Conservation (phyloP, 2,888 invertebrate genomes). For the Teinopalpus imperialis region DNA sequence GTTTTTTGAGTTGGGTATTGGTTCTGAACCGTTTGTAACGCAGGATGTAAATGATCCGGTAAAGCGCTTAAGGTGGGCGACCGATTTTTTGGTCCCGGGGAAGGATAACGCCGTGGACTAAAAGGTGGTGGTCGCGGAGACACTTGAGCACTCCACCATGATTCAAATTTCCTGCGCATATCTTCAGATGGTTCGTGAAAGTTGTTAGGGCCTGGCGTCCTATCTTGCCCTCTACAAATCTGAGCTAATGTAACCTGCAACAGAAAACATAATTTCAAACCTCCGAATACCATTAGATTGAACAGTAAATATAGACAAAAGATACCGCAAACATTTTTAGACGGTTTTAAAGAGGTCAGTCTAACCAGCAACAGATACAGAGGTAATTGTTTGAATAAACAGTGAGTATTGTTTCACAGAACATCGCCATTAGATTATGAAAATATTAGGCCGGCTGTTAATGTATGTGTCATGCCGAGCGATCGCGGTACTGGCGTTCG, state of each 20-base stretch:
- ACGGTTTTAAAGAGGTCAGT: constrained; percentile 77
- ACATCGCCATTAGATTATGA: constrained; percentile 82
- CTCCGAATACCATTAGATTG: constrained; percentile 39
- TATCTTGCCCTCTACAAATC: constrained; percentile 89
- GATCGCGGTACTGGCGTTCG: constrained; percentile 55
- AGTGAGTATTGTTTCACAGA: constrained; percentile 77
- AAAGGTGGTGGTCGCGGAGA: constrained; percentile 82
- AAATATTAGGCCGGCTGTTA: constrained; percentile 80
- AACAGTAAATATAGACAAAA: constrained; percentile 48
- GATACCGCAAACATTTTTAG: constrained; percentile 71
- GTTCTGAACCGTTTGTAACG: constrained; percentile 88
- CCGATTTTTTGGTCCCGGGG: constrained; percentile 77
- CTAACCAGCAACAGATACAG: constrained; percentile 75
- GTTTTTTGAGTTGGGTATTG: constrained; percentile 93
- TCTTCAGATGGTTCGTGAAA: constrained; percentile 91
- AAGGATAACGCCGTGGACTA: constrained; percentile 74
- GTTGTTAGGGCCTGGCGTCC: constrained; percentile 84
- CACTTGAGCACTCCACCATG: constrained; percentile 92
- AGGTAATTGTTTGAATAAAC: constrained; percentile 76
- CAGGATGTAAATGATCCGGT: constrained; percentile 86
- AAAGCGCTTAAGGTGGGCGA: constrained; percentile 69
- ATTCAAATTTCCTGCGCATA: constrained; percentile 92
- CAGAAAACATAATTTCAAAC: constrained; percentile 46
- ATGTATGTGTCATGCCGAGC: constrained; percentile 79
- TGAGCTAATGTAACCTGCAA: constrained; percentile 90